Base-by-base conservation (phyloP, 1,140 invertebrate species). In the Psix sp. region DNA sequence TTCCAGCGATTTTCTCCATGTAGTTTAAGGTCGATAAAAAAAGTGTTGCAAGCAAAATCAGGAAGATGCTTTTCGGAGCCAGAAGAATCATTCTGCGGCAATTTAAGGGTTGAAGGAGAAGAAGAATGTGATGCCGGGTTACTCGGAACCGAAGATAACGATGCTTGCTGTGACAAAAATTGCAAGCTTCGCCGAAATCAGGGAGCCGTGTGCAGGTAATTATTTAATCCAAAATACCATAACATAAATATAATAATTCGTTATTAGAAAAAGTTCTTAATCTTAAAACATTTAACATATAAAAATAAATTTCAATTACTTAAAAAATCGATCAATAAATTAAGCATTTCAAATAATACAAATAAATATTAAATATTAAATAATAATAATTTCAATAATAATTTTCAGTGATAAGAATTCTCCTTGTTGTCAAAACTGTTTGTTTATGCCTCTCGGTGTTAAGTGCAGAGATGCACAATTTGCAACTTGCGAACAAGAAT, bases 111-210 rank as follows among this genome's bases (percentile, higher is more conserved):
- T 0, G 96, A 98, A 86, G 95, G 95, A 11, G 95, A 96, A 70
- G 96, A 98, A 85, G 95, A 98, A 87, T 98, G 96, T 82, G 96
- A 98, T 83, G 96, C 95, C 11, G 96, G 96, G 5, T 88, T 97
- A n/a, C 87, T 96, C 5, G 95, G 95, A 18, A 95, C 95, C 0
- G 95, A 97, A 85, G 95, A 96, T 79, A 95, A 94, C 80, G 96
- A 97, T 80, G 89, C 91, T 13, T 98, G 96, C 82, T 98, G 96
- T 82, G 94, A 96, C 80, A 96, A 96, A 86, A 94, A 96, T 81
- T 98, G 96, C 81, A 95, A 95, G 84, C 83, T 98, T 10, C 90
- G 95, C 33, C 89, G 91, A 60, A 91, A 89, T 78, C 91, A 93
- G 81, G 93, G 93, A 20, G 95, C 95, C 13, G 92, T 94, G 63